Evolutionary conservation across 2,113 vertebrate genomes (phyloP).

Genomic region (Sphyrna mokarran): DNA sequence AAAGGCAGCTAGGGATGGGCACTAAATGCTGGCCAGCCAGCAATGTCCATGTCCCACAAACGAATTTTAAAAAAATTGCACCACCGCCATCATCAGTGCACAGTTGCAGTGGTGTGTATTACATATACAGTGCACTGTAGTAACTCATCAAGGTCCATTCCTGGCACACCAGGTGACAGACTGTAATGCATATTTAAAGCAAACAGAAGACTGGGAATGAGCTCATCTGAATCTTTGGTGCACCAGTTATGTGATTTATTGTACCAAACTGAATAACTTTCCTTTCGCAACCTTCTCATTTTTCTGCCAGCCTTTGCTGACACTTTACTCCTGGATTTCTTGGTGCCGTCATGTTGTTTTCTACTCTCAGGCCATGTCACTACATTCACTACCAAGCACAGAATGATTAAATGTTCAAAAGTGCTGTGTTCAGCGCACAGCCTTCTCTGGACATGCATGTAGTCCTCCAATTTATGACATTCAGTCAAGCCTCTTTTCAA

Average conservation of each 20-base stretch:
- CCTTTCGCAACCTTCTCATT: background rate
- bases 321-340: background rate
- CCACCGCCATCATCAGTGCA: no score
- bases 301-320: background rate
- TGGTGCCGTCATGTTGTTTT: background rate
- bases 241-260: background rate
- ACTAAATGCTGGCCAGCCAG: no score
- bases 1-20: no score
- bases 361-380: background rate
- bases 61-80: no score
- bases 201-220: background rate
- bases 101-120: no score
- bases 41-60: no score
- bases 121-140: no score
- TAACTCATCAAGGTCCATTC: no score
- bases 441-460: background rate
- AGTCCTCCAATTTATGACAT: background rate
- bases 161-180: background rate
- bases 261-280: background rate
- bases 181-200: background rate
- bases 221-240: background rate
- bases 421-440: background rate
- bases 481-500: background rate
- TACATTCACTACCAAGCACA: background rate
- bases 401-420: background rate